Evolutionary conservation across 2,113 vertebrate species (phyloP).

Genomic region (Peromyscus californicus): DNA sequence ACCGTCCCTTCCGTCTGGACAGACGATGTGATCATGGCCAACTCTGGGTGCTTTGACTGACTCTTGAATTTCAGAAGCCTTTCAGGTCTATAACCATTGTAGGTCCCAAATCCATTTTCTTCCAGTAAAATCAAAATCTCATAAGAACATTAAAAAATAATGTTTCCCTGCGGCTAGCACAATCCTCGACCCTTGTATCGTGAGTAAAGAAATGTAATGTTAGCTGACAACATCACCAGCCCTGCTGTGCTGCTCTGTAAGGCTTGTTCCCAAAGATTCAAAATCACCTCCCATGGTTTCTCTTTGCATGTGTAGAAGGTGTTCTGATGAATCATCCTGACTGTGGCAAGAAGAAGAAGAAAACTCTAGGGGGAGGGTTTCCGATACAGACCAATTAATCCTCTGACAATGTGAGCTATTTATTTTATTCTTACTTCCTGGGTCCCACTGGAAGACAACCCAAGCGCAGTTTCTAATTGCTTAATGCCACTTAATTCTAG

Average conservation of each 20-base stretch:
- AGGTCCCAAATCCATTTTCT: background rate
- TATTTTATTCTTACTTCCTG: background rate
- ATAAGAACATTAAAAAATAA: background rate
- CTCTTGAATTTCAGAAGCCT: background rate
- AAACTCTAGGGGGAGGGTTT: slow-evolving; percentile 12
- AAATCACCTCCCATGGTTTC: background rate
- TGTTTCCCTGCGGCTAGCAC: background rate
- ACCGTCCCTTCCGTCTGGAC: background rate
- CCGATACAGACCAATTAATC: background rate
- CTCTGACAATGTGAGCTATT: background rate
- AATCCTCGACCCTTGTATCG: background rate
- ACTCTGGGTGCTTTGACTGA: background rate
- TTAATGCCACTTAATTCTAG: background rate
- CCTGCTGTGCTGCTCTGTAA: background rate
- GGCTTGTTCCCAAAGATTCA: background rate
- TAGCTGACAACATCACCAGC: background rate
- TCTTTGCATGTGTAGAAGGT: background rate
- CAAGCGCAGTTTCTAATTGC: slow-evolving; percentile 42
- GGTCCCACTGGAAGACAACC: slow-evolving; percentile 18
- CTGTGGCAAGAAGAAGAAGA: slow-evolving; percentile 11
- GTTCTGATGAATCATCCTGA: slow-evolving; percentile 21
- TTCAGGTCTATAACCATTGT: background rate
- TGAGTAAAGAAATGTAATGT: background rate
- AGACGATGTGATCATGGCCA: background rate
- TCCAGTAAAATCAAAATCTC: background rate